A percentile compares a stretch with the other conserved stretches of the same genome.
These are phyloP conservation scores for Ornithoptera priamus DNA, from an alignment of 2,888 invertebrate species.

Conservation along the genomic window DNA sequence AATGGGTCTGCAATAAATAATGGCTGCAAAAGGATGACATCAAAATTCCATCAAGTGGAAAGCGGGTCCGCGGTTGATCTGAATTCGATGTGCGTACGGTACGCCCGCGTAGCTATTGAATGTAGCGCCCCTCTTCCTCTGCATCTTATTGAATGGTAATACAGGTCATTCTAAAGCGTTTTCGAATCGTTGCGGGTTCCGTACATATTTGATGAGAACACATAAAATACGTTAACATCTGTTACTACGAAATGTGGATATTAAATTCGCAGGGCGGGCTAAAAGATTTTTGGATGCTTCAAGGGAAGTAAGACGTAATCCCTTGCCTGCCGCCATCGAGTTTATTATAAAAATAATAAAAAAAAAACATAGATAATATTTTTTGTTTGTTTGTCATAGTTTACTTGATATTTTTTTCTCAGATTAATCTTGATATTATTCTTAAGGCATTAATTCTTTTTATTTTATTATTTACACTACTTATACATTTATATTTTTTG, in stretches of 20 bases:
- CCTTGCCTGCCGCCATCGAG: conserved; percentile 1
- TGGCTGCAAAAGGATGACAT: conserved; percentile 50
- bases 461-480: too few relatives aligned
- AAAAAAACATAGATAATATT: not conserved
- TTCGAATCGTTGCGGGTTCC: conserved; percentile 20
- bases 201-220: conserved; percentile 30
- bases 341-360: conserved; percentile 3
- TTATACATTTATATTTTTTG: too few relatives aligned
- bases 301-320: conserved; percentile 18
- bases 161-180: conserved; percentile 28
- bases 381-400: too few relatives aligned
- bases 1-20: conserved; percentile 36
- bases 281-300: conserved; percentile 17
- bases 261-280: conserved; percentile 24
- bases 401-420: too few relatives aligned
- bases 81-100: conserved; percentile 64
- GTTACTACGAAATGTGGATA: conserved; percentile 28
- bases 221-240: conserved; percentile 30
- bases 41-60: conserved; percentile 63
- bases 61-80: conserved; percentile 53
- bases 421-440: too few relatives aligned
- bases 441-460: too few relatives aligned
- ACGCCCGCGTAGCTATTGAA: conserved; percentile 30
- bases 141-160: conserved; percentile 30
- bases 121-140: conserved; percentile 19